phyloP scores from a whole-genome alignment of 2,113 vertebrate species.

The Pelvicachromis taeniatus region DNA sequence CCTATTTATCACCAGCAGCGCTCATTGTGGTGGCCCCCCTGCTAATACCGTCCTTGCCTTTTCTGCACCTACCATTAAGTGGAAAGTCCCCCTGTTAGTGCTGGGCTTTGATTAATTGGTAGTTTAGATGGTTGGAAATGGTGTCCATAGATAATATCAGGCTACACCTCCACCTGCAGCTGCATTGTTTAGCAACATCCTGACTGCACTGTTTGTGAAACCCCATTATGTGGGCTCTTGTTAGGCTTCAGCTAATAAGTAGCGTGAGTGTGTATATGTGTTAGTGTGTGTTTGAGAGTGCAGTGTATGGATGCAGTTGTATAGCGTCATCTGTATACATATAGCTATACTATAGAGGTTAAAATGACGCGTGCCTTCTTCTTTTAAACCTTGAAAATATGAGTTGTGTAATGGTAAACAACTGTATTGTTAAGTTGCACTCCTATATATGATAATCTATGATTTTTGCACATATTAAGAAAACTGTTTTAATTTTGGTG shows the following conservation, averaged over 20 bases:
- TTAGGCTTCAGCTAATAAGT: slow-evolving; percentile 15
- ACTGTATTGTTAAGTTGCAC: not conserved
- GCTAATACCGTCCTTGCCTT: slow-evolving; percentile 52
- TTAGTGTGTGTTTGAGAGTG: not conserved
- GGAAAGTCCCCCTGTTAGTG: slow-evolving; percentile 50
- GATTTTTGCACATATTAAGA: not conserved
- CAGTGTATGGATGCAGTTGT: not conserved
- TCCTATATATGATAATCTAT: not conserved
- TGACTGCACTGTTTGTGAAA: slow-evolving; percentile 18
- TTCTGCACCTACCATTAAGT: slow-evolving; percentile 49
- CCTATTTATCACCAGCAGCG: slow-evolving; percentile 53
- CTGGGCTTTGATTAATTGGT: slow-evolving; percentile 59
- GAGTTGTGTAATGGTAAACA: not conserved
- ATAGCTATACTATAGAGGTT: not conserved
- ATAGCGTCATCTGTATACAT: not conserved
- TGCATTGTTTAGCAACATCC: slow-evolving; percentile 41
- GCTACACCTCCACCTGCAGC: slow-evolving; percentile 51
- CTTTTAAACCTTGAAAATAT: not conserved
- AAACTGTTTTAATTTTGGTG: not conserved
- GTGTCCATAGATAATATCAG: slow-evolving; percentile 30
- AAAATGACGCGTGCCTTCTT: not conserved
- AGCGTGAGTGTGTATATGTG: not conserved
- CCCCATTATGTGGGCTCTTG: slow-evolving; percentile 23
- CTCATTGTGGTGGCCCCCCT: slow-evolving; percentile 31
- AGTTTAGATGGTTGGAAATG: slow-evolving; percentile 40